Conservation (phyloP, 2,888 invertebrate genomes). For the Calameuta idolon region DNA sequence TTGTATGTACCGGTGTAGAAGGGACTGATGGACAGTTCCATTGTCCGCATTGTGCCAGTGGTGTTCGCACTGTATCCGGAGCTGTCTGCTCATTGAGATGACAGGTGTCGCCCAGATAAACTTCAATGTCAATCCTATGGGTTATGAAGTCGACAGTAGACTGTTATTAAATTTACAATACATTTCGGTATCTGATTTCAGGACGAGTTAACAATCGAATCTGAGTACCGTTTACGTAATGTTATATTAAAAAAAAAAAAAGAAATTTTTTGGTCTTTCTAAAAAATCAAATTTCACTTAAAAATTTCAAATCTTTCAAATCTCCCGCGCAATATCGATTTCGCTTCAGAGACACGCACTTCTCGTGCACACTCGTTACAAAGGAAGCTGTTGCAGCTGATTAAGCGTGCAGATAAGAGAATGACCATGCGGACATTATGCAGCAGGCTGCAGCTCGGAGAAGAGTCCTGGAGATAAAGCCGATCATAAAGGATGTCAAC, state of each 20-base stretch:
- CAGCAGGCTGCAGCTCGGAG: slow-evolving; percentile 1
- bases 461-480: slow-evolving; percentile 35
- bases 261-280: no score
- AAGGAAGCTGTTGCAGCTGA: slow-evolving; percentile 30
- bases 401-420: slow-evolving; percentile 27
- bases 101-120: slow-evolving; percentile 45
- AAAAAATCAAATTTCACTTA: no score
- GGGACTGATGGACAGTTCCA: slow-evolving; percentile 41
- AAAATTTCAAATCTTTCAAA: no score
- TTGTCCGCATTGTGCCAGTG: slow-evolving; percentile 35
- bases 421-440: slow-evolving; percentile 10
- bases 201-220: no score
- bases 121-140: slow-evolving; percentile 39
- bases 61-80: slow-evolving; percentile 15
- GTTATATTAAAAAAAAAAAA: no score
- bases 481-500: slow-evolving; percentile 42
- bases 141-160: slow-evolving; percentile 18
- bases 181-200: slow-evolving; percentile 21
- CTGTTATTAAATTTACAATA: slow-evolving; percentile 38
- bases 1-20: slow-evolving; percentile 33
- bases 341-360: not conserved
- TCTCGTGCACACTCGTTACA: slow-evolving; percentile 13
- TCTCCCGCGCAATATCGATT: no score
- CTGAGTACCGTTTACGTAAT: no score
- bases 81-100: slow-evolving; percentile 36